Base-by-base conservation (phyloP, 2,888 invertebrate species). In the Sipunculus nudus region DNA sequence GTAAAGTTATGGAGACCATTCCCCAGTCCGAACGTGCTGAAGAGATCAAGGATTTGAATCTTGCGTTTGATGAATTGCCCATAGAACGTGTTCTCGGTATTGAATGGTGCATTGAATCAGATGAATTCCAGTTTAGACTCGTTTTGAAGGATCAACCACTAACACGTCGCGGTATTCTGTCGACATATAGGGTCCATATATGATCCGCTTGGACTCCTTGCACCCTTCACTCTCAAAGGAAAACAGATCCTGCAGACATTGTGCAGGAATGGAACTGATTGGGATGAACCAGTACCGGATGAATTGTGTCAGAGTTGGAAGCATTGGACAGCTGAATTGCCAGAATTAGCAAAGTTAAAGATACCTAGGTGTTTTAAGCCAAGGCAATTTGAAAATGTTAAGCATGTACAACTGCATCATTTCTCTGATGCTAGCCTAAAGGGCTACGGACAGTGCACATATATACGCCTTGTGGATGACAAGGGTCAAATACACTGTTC, bases 161-260 rank as follows among this genome's bases (percentile, higher is more conserved):
- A 13, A 60, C 56, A 16, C 59, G 45, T 29, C 26, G 56, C 21
- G 49, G 61, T 10, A 41, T 60, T 41, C 43, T 60, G 6, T 48
- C 56, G 3, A 41, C 49, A 3, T 16, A 43, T 49, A 2, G 31
- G 49, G 3, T 60, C 61, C 19, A 25, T 60, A 3, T 60, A 41
- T 32, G 56, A 60, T 58, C 56, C 61, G n/a, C 50, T 60, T 6
- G 59, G 85, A 85, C 25, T 85, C 86, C 49, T 86, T 84, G 21
- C 84, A 80, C 39, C 82, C 80, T 50, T 80, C 79, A 29, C 75
- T 71, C 68, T 55, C 55, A 39, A 4, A 29, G 53, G 46, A 16
- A 59, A 59, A 29, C 46, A 19, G 25, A 35, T 59, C 4, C 29
- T 59, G 2, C 59, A 59, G 23, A 25, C 38, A 21, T 16, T 59